These are phyloP conservation scores for Stichopus horrens DNA, from an alignment of 53 echinoderm and acorn worm genomes.

Conservation along the genomic window DNA sequence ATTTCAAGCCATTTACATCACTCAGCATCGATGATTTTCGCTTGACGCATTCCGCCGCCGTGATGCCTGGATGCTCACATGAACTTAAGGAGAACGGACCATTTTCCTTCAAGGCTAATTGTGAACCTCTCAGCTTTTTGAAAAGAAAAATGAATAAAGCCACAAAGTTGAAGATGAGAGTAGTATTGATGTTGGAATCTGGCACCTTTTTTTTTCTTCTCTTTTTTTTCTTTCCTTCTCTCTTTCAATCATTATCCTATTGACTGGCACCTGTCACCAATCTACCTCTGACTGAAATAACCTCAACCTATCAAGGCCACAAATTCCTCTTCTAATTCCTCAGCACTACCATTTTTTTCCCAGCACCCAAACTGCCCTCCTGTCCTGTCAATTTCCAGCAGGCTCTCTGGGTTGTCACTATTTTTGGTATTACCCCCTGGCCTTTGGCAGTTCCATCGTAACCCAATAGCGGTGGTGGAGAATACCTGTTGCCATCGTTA, in stretches of 20 bases:
- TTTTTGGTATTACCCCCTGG: constrained; percentile 46
- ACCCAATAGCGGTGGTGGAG: not conserved
- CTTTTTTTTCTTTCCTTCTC: not conserved
- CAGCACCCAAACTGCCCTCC: constrained; percentile 22
- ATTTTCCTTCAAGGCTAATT: no score
- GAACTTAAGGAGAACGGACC: no score
- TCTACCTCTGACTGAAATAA: constrained; percentile 33
- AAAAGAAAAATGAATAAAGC: no score
- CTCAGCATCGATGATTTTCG: no score
- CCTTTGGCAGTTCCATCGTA: constrained; percentile 36
- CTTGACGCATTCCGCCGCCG: no score
- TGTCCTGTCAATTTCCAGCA: constrained; percentile 42
- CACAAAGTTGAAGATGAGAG: not conserved
- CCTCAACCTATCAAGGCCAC: constrained; percentile 25
- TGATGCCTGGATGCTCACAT: no score
- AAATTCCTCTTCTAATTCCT: constrained; percentile 44
- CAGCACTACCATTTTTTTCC: constrained; percentile 11
- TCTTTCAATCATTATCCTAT: constrained; percentile 19
- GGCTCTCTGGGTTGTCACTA: constrained; percentile 45
- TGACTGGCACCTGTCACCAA: constrained; percentile 40
- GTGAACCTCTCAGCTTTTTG: no score
- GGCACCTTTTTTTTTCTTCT: not conserved
- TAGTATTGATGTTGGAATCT: not conserved
- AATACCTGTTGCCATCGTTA: constrained; percentile 8
- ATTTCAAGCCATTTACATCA: no score